Evolutionary conservation across 2,113 vertebrate genomes (phyloP).

Genomic region (Eptesicus fuscus): DNA sequence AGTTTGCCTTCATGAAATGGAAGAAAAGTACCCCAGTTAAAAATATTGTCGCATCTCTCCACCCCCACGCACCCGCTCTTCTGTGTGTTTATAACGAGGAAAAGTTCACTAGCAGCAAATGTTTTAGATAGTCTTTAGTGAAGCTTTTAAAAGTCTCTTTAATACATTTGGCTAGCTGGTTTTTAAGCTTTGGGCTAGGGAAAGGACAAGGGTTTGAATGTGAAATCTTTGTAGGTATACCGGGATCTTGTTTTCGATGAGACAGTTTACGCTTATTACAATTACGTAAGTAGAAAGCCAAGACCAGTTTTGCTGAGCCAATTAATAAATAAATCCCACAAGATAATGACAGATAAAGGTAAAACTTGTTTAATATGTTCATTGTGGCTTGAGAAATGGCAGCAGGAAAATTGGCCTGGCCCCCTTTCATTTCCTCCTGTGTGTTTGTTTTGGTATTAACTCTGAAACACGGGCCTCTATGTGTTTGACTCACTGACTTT

Average conservation of each 20-base stretch:
- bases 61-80: not conserved
- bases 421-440: not conserved
- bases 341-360: not conserved
- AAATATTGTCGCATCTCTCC: not conserved
- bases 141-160: not conserved
- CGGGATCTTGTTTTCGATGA: not conserved
- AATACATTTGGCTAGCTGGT: not conserved
- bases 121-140: not conserved
- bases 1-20: constrained; percentile 38
- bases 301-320: not conserved
- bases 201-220: not conserved
- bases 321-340: not conserved
- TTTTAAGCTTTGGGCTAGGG: not conserved
- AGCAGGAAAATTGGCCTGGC: not conserved
- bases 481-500: not conserved
- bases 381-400: not conserved
- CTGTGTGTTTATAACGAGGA: rapidly evolving
- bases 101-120: not conserved
- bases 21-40: not conserved
- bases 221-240: not conserved
- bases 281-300: not conserved
- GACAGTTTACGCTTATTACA: not conserved
- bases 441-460: not conserved
- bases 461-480: not conserved
- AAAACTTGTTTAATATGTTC: not conserved